These are phyloP conservation scores for Boloria euphrosyne DNA, from an alignment of 2,888 invertebrate species.

Conservation along the genomic window DNA sequence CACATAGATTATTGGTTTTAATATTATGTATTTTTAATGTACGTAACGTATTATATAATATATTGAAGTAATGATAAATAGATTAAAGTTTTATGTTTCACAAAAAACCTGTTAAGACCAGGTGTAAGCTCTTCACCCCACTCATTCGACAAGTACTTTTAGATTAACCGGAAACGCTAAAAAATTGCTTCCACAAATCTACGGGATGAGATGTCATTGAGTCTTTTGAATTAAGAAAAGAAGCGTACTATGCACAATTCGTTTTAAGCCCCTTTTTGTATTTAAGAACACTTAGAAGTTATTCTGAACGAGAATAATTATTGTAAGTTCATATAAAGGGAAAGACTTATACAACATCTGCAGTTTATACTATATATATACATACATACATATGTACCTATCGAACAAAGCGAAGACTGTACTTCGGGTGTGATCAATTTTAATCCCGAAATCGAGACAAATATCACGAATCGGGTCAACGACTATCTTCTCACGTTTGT, in stretches of 20 bases:
- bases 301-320: slow-evolving; percentile 72
- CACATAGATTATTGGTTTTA: neutral
- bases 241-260: slow-evolving; percentile 58
- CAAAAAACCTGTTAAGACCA: slow-evolving; percentile 22
- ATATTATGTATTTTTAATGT: no score
- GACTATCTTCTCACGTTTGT: slow-evolving; percentile 81
- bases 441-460: slow-evolving; percentile 78
- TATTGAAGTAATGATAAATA: neutral
- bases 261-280: slow-evolving; percentile 71
- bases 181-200: slow-evolving; percentile 59
- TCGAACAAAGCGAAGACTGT: slow-evolving; percentile 72
- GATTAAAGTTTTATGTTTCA: neutral
- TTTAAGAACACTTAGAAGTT: slow-evolving; percentile 70
- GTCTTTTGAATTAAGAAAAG: slow-evolving; percentile 63
- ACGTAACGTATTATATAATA: no score
- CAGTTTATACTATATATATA: slow-evolving; percentile 66
- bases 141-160: slow-evolving; percentile 19
- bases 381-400: slow-evolving; percentile 24
- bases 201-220: slow-evolving; percentile 63
- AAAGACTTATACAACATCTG: slow-evolving; percentile 60
- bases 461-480: slow-evolving; percentile 80
- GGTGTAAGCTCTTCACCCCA: slow-evolving; percentile 28
- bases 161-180: slow-evolving; percentile 66
- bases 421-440: slow-evolving; percentile 70
- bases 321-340: slow-evolving; percentile 59